Evolutionary conservation across 2,113 vertebrate genomes (phyloP).

Genomic region (Mustela lutreola): DNA sequence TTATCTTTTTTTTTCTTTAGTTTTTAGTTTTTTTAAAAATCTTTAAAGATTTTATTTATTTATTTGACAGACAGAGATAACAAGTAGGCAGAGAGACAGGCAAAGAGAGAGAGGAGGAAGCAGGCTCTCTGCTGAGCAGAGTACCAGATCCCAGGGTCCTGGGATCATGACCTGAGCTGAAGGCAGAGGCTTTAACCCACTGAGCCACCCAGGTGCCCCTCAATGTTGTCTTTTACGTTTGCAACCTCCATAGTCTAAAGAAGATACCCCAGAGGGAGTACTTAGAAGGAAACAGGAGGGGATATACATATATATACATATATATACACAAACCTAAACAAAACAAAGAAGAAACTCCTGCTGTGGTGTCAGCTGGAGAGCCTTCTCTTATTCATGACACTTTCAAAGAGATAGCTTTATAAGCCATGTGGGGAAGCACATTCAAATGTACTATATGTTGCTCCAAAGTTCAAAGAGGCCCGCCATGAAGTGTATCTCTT

Average conservation of each 20-base stretch:
- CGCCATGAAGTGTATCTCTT: not conserved
- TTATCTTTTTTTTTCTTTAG: not conserved
- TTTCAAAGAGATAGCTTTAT: not conserved
- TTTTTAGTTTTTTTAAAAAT: no score
- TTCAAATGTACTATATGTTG: not conserved
- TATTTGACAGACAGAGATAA: no score
- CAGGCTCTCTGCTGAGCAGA: no score
- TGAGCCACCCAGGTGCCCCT: no score
- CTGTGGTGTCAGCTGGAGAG: not conserved
- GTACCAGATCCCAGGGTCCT: no score
- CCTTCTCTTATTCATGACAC: not conserved
- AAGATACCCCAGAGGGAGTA: not conserved
- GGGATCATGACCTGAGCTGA: no score
- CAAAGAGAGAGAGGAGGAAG: no score
- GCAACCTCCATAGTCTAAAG: not conserved
- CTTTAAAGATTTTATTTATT: no score
- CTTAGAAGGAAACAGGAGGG: not conserved
- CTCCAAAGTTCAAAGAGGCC: not conserved
- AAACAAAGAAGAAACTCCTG: not conserved
- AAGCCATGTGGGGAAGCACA: no score
- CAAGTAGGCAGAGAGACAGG: no score
- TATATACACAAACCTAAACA: not conserved
- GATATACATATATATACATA: not conserved
- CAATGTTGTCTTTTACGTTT: not conserved
- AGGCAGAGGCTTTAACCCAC: no score